Conservation (phyloP, 2,888 invertebrate species). For the Cremastinae sp. region DNA sequence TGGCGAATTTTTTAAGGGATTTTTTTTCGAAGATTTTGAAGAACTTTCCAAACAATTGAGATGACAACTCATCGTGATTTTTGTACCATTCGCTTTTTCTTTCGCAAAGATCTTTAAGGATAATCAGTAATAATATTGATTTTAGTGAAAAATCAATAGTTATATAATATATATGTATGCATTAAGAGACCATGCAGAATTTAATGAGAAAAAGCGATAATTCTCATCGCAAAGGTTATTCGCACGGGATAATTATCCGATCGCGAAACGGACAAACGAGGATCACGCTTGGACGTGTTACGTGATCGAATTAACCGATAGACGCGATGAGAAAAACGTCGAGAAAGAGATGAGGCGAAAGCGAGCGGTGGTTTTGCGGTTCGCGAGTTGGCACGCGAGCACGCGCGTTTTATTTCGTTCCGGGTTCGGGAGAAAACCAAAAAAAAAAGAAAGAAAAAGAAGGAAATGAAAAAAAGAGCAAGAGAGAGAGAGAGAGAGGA, state of each 20-base stretch:
- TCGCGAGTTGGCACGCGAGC: constrained; percentile 53
- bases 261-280: constrained; percentile 26
- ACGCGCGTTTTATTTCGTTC: constrained; percentile 50
- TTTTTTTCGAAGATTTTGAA: no score
- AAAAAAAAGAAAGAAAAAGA: constrained; percentile 13
- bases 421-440: constrained; percentile 34
- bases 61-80: no score
- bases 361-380: constrained; percentile 45
- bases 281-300: constrained; percentile 15
- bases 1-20: no score
- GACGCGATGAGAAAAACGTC: background rate
- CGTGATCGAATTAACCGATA: constrained; percentile 8
- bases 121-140: no score
- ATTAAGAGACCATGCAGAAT: no score
- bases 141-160: no score
- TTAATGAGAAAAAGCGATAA: background rate
- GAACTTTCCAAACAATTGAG: no score
- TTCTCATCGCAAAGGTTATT: background rate
- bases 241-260: no score
- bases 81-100: no score
- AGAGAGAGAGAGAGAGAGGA: constrained; percentile 24
- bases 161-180: no score
- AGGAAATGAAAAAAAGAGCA: constrained; percentile 14
- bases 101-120: no score
- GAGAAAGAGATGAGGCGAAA: background rate